Percentiles rank a stretch among this genome's conserved stretches.
These are phyloP conservation scores for Rana temporaria DNA, from an alignment of 2,113 vertebrate species.

Conservation along the genomic window DNA sequence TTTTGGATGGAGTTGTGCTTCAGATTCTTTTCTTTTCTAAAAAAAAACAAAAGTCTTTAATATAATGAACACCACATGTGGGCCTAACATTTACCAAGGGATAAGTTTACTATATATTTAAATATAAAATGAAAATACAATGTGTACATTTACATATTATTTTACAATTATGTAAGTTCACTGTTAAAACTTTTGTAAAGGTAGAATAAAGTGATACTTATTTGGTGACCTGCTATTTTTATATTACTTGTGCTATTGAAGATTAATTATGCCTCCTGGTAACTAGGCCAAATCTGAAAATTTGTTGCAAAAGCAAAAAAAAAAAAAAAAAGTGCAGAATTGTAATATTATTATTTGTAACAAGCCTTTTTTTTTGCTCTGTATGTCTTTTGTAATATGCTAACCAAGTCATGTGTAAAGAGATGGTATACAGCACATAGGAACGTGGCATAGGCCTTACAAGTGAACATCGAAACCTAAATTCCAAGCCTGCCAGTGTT, in stretches of 20 bases:
- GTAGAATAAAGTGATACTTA: background rate
- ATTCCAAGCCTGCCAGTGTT: constrained; percentile 33
- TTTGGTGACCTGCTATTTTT: background rate
- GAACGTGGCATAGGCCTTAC: background rate
- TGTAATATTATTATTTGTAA: constrained; percentile 34
- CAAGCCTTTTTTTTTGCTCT: background rate
- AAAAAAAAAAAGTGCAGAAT: background rate
- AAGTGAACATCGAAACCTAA: constrained; percentile 29
- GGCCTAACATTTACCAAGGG: too few relatives aligned
- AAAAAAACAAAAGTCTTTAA: too few relatives aligned
- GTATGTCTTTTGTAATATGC: background rate
- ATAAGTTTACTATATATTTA: too few relatives aligned
- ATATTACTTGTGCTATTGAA: constrained; percentile 11
- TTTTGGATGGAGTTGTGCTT: too few relatives aligned
- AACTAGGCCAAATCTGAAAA: constrained; percentile 41
- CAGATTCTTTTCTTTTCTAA: too few relatives aligned
- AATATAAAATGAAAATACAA: too few relatives aligned
- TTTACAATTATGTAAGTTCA: too few relatives aligned
- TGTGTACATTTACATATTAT: too few relatives aligned
- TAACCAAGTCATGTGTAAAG: background rate
- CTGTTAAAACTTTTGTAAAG: too few relatives aligned
- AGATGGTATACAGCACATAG: background rate
- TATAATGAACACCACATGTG: too few relatives aligned
- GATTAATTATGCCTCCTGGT: constrained; percentile 34
- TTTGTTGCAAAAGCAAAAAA: constrained; percentile 29